Percentiles rank a stretch among this genome's conserved stretches.
Evolutionary conservation across 2,113 vertebrate species (phyloP).

Genomic region (Dasypus novemcinctus): DNA sequence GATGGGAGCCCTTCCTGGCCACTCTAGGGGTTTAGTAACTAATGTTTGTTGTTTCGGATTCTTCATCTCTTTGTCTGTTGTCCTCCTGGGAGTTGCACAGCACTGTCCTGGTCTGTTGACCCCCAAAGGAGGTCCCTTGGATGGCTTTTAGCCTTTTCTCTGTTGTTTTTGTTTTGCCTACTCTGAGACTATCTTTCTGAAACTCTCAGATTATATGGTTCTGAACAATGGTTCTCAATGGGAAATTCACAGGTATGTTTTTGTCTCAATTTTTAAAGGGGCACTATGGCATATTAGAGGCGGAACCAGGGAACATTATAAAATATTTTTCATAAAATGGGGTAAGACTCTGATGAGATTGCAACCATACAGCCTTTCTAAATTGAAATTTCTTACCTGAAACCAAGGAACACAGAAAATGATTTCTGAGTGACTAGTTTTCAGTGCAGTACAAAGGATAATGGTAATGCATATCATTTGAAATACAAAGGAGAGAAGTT

Average conservation of each 20-base stretch:
- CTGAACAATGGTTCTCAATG: neutral
- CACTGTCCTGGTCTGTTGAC: no score
- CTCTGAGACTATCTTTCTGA: no score
- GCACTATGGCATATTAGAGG: neutral
- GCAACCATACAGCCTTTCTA: neutral
- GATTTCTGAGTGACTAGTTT: neutral
- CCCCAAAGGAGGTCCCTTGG: no score
- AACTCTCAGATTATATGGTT: neutral
- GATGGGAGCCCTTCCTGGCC: no score
- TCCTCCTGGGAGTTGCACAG: no score
- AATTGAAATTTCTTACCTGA: neutral
- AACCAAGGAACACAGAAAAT: neutral
- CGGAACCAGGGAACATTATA: neutral
- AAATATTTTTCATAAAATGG: conserved; percentile 8
- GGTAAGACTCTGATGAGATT: neutral
- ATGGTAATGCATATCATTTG: neutral
- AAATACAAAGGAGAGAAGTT: neutral
- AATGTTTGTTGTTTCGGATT: no score
- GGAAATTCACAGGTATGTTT: neutral
- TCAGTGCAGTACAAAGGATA: neutral
- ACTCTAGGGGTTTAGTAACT: no score
- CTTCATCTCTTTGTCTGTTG: no score
- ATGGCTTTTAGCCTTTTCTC: no score
- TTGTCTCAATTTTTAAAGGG: neutral
- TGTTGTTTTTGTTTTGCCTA: no score